A percentile compares a stretch with the other conserved stretches of the same genome.
Conservation (phyloP, 2,113 vertebrate species). For the Passer domesticus region DNA sequence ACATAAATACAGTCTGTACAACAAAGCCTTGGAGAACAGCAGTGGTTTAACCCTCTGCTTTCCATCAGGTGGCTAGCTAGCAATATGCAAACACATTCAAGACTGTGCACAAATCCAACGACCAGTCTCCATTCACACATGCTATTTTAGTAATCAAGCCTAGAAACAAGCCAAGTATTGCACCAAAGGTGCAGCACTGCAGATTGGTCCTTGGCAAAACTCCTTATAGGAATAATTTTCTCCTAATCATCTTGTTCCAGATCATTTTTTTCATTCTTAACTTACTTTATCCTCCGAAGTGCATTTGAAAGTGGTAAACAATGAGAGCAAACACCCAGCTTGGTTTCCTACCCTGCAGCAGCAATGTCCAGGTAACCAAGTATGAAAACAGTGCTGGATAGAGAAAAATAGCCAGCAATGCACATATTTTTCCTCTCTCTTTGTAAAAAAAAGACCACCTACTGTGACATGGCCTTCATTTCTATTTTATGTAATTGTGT, state of each 20-base stretch:
- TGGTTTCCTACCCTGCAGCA: neutral
- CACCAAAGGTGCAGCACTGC: neutral
- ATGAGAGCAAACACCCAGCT: neutral
- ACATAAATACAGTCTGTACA: neutral
- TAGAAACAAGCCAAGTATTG: neutral
- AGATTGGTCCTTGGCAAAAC: neutral
- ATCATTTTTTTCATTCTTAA: neutral
- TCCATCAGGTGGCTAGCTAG: neutral
- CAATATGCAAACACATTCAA: neutral
- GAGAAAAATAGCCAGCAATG: neutral
- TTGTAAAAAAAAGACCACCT: neutral
- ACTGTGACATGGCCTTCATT: neutral
- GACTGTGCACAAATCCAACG: neutral
- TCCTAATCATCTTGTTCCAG: neutral
- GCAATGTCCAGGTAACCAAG: neutral
- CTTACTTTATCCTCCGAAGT: neutral
- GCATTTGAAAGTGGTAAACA: neutral
- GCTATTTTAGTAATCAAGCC: neutral
- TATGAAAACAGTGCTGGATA: neutral
- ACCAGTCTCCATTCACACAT: neutral
- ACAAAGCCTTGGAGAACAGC: neutral
- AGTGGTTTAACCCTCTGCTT: neutral
- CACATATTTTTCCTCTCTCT: neutral
- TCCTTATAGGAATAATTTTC: neutral
- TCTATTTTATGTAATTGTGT: neutral